Percentiles rank a stretch among this genome's conserved stretches.
Evolutionary conservation across 2,888 invertebrate species (phyloP).

Genomic region (Drosophila silvestris): DNA sequence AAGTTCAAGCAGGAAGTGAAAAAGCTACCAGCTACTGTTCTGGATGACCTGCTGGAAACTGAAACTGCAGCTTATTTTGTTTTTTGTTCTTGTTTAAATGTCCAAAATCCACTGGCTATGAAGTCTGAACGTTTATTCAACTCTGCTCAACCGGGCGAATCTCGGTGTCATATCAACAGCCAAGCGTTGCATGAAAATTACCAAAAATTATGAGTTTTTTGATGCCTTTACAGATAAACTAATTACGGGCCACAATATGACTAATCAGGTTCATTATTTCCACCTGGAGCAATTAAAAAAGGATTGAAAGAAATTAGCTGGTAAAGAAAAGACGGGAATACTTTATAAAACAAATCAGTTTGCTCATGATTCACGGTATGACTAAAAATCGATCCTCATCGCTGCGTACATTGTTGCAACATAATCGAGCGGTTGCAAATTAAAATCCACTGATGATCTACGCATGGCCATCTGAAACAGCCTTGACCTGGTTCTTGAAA

Average conservation of each 20-base stretch:
- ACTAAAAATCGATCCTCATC: not conserved
- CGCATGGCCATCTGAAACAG: slow-evolving; percentile 56
- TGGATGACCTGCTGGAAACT: slow-evolving; percentile 13
- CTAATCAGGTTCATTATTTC: slow-evolving; percentile 45
- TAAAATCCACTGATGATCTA: slow-evolving; percentile 64
- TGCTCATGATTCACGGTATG: slow-evolving; percentile 6
- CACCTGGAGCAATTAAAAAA: not conserved
- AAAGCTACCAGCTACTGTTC: slow-evolving; percentile 31
- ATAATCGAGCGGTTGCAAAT: slow-evolving; percentile 40
- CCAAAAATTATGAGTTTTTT: slow-evolving; percentile 50
- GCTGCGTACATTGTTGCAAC: slow-evolving; percentile 39
- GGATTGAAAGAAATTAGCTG: slow-evolving; percentile 6
- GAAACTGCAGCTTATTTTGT: slow-evolving; percentile 13
- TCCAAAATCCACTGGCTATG: slow-evolving; percentile 19
- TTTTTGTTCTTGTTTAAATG: not conserved
- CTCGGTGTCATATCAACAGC: slow-evolving; percentile 39
- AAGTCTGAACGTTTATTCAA: slow-evolving; percentile 60
- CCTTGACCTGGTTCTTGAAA: slow-evolving; percentile 74
- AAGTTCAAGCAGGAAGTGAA: slow-evolving; percentile 69
- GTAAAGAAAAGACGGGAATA: not conserved
- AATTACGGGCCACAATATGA: slow-evolving; percentile 60
- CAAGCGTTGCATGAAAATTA: slow-evolving; percentile 69
- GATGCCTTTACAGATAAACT: slow-evolving; percentile 61
- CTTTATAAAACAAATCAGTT: not conserved
- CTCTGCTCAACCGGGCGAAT: slow-evolving; percentile 46